phyloP scores from a whole-genome alignment of 2,888 invertebrate genomes.

The Lycaena phlaeas region DNA sequence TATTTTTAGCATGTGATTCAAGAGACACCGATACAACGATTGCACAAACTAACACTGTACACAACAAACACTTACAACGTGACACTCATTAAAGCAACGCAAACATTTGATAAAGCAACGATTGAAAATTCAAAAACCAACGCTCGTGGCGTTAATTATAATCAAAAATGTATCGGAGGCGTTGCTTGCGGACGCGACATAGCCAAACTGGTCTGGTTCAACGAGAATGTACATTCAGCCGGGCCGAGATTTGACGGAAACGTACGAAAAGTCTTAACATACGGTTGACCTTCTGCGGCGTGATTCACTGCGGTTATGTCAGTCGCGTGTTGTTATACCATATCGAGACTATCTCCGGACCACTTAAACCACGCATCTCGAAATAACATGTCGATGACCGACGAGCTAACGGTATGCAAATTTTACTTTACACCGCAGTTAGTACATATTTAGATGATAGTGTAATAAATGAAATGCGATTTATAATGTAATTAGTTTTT shows the following conservation, averaged over 20 bases:
- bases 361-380: background rate
- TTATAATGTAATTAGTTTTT: background rate
- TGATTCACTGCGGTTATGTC: conserved; percentile 20
- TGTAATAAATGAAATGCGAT: background rate
- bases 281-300: conserved; percentile 19
- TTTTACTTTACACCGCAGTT: conserved; percentile 1
- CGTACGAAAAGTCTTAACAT: conserved; percentile 12
- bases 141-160: background rate
- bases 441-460: conserved; percentile 1
- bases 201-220: background rate
- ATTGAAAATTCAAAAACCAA: background rate
- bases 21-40: background rate
- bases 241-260: conserved; percentile 1
- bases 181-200: background rate
- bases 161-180: conserved; percentile 1
- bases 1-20: background rate
- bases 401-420: conserved; percentile 5
- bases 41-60: background rate
- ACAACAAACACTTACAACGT: background rate
- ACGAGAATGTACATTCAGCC: background rate
- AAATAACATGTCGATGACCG: conserved; percentile 5
- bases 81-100: background rate
- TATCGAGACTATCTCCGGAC: background rate
- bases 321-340: conserved; percentile 15
- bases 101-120: background rate